A percentile compares a stretch with the other conserved stretches of the same genome.
Evolutionary conservation across 2,797 vertebrate species (phyloP).

Genomic region (Alcedo quadribrachys): DNA sequence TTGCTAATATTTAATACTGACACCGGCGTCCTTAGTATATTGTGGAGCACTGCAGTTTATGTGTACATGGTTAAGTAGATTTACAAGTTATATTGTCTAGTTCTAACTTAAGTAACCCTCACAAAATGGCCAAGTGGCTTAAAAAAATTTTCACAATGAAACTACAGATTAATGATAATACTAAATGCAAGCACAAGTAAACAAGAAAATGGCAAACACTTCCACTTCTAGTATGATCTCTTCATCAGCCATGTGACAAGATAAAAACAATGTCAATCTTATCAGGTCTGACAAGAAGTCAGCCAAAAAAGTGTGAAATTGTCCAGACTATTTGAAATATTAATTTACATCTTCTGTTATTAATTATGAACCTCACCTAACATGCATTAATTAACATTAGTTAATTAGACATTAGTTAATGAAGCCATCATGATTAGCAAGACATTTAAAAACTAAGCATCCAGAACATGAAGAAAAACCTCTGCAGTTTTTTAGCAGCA

Average conservation of each 20-base stretch:
- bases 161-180: background rate
- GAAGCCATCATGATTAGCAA: background rate
- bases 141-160: background rate
- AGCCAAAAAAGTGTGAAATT: background rate
- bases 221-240: background rate
- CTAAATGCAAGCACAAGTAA: background rate
- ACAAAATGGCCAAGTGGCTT: background rate
- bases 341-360: background rate
- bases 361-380: background rate
- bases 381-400: accelerated
- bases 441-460: background rate
- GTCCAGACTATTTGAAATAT: background rate
- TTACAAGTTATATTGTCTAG: background rate
- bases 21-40: accelerated
- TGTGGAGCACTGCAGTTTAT: background rate
- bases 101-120: background rate
- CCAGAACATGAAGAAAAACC: background rate
- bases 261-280: background rate
- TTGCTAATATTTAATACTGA: background rate
- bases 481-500: background rate
- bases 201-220: background rate
- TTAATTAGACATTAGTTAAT: background rate
- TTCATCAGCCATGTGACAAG: background rate
- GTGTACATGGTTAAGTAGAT: background rate
- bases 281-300: background rate